Evolutionary conservation across 92 coral and sea anemone species (phyloP).

Genomic region (Porites divaricata): DNA sequence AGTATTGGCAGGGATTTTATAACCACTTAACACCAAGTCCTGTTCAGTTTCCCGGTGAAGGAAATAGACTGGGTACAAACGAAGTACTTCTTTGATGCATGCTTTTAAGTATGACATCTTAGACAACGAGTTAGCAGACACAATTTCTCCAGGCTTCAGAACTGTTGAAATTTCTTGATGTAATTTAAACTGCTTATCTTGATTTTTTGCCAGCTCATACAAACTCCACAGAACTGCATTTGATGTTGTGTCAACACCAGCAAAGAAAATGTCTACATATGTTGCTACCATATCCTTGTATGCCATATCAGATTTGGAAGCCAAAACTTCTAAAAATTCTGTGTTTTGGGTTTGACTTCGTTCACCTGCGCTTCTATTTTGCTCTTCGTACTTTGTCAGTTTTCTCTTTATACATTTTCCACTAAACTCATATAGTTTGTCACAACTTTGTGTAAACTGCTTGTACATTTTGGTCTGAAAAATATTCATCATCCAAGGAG

Average conservation of each 20-base stretch:
- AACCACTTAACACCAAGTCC: constrained; percentile 59
- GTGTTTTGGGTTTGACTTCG: constrained; percentile 8
- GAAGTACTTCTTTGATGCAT: constrained; percentile 76
- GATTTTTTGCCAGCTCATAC: constrained; percentile 68
- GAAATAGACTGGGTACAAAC: constrained; percentile 61
- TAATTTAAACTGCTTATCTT: constrained; percentile 66
- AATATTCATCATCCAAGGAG: constrained; percentile 64
- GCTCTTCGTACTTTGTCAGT: constrained; percentile 43
- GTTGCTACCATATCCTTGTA: constrained; percentile 66
- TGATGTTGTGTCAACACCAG: constrained; percentile 81
- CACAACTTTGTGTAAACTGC: constrained; percentile 49
- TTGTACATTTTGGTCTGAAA: constrained; percentile 68
- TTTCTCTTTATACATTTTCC: constrained; percentile 53
- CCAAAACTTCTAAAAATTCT: constrained; percentile 54
- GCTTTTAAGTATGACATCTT: constrained; percentile 78
- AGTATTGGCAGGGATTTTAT: constrained; percentile 75
- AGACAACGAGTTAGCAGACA: constrained; percentile 27
- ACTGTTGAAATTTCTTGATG: constrained; percentile 67
- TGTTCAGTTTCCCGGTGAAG: constrained; percentile 42
- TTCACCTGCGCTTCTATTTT: neutral
- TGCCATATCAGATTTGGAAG: constrained; percentile 50
- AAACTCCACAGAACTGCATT: constrained; percentile 72
- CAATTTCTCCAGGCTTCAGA: constrained; percentile 50
- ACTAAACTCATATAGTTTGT: constrained; percentile 64
- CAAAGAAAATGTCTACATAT: constrained; percentile 71